Evolutionary conservation across 2,113 vertebrate genomes (phyloP).

Genomic region (Accipiter virgatus): DNA sequence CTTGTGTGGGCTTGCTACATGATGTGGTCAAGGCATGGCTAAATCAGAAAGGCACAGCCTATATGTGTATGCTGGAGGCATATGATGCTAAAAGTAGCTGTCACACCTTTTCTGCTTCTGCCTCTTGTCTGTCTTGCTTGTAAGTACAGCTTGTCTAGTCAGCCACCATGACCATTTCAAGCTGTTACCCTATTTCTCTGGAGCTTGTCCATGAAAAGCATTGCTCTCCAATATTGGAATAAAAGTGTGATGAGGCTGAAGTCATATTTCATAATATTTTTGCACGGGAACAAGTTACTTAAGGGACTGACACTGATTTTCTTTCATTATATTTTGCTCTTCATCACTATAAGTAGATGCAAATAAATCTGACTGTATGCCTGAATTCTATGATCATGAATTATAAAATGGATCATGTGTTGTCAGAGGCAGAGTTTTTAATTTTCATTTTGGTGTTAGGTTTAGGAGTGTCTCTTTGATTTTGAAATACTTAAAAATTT

Average conservation of each 20-base stretch:
- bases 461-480: not conserved
- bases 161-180: not conserved
- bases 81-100: not conserved
- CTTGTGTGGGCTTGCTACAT: not conserved
- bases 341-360: not conserved
- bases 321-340: not conserved
- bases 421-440: not conserved
- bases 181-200: not conserved
- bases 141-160: not conserved
- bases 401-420: not conserved
- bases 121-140: not conserved
- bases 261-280: not conserved
- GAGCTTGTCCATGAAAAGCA: not conserved
- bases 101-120: not conserved
- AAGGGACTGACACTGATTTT: not conserved
- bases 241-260: not conserved
- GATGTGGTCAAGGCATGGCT: not conserved
- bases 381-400: not conserved
- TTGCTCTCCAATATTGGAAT: not conserved
- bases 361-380: not conserved
- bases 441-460: slow-evolving; percentile 23
- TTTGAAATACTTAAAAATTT: slow-evolving; percentile 49
- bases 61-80: not conserved
- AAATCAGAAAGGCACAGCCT: not conserved
- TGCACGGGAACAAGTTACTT: not conserved